Evolutionary conservation across 2,113 vertebrate genomes (phyloP), one percentile per base, ranked within the genome.

Genomic region (Ictalurus punctatus): DNA sequence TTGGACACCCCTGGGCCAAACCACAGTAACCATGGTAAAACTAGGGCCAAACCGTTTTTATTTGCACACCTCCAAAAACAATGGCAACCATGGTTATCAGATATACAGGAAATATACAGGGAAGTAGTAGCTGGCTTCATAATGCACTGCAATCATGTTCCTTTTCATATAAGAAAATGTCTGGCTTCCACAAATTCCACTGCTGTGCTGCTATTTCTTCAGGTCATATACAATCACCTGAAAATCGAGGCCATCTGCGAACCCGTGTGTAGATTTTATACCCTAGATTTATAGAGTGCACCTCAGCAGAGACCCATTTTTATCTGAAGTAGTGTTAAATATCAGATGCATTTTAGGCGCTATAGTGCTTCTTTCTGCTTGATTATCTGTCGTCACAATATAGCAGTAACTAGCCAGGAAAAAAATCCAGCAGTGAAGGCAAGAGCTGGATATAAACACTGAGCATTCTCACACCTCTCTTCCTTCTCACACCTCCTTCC

Each of bases 401-500:
- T 25, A 14, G 19, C 30, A 1, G 9, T 59, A 37, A 37, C 80
- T 19, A 83, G 80, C 80, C 27, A 80, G 48, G 23, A n/a, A 17
- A 52, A 30, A 69, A 48, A 37, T 19, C 5, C 14, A 19, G 16
- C 16, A 73, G 16, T 17, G 7, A 48, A 71, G n/a, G 52, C 30
- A 87, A 19, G 30, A 73, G 65, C 34, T n/a, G 25, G 87, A 82
- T 52, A 59, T 17, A n/a, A 52, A 78, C 44, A 87, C 52, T 63
- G 16, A 63, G 54, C 7, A 71, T 69, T 81, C 63, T 81, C 65
- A 82, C 86, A 83, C 79, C 52, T 83, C 80, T 54, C 74, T 30
- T 78, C 25, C 76, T 67, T 34, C 80, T 69, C 25, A 59, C 80
- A 73, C 67, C 87, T 61, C 37, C 54, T 71, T 88, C 54, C 65